Evolutionary conservation across 1,140 invertebrate species (phyloP).

Genomic region (Venturia canescens): DNA sequence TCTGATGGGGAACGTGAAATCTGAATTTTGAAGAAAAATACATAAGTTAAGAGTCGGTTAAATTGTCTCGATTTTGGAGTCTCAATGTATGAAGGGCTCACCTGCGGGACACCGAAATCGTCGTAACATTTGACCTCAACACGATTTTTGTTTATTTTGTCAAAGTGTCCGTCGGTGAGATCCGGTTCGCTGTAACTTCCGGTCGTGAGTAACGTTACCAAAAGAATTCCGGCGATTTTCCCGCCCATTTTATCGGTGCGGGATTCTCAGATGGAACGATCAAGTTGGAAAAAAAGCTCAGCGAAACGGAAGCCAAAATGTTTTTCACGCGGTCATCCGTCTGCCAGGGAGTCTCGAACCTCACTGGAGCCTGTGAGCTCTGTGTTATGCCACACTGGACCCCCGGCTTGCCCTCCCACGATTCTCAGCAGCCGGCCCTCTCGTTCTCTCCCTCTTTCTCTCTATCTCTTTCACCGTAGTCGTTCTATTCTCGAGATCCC

Average conservation of each 20-base stretch:
- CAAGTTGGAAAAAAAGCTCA: not conserved
- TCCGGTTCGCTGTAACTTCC: conserved; percentile 65
- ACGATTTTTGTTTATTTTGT: conserved; percentile 59
- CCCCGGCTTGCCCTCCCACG: conserved; percentile 52
- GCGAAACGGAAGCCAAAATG: not conserved
- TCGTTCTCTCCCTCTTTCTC: conserved; percentile 36
- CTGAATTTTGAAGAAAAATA: not conserved
- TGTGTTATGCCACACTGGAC: conserved; percentile 36
- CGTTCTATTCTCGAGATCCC: conserved; percentile 36
- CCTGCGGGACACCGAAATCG: conserved; percentile 68
- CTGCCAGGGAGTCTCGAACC: conserved; percentile 28
- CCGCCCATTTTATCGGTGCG: conserved; percentile 11
- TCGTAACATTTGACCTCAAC: conserved; percentile 74
- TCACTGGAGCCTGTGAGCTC: conserved; percentile 24
- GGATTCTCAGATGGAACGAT: not conserved
- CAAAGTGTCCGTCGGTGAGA: conserved; percentile 65
- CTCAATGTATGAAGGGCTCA: conserved; percentile 59
- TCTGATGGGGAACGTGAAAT: no score
- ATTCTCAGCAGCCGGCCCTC: conserved; percentile 54
- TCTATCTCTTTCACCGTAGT: conserved; percentile 9
- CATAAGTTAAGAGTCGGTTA: not conserved
- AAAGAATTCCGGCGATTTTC: conserved; percentile 5
- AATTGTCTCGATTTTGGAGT: no score
- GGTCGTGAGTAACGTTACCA: conserved; percentile 20
- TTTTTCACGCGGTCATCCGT: conserved; percentile 30